Evolutionary conservation across 1,140 invertebrate species (phyloP), one percentile per base, ranked within the genome.

Genomic region (Saccostrea echinata): DNA sequence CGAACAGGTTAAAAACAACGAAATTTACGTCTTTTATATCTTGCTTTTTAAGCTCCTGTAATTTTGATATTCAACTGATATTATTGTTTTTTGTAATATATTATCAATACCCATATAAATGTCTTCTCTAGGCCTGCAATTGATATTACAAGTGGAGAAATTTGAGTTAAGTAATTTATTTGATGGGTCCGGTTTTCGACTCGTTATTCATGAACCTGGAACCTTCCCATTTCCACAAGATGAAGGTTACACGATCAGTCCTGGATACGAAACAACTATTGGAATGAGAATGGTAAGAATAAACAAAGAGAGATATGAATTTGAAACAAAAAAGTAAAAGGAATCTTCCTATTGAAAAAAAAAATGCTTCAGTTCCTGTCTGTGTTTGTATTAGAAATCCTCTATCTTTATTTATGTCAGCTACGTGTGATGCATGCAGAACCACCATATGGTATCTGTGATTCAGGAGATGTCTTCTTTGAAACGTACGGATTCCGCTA

Each of bases 171-270:
- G 84, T 24, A 86, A 87, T 51, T 87, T 88, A 53, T 68, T 86
- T 1, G 81, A 85, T 2, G 91, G 86, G 0, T 90, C 85, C 86
- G 91, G 91, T 30, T 33, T 91, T 3, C 85, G 87, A 27, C n/a
- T 91, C 24, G 87, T 91, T 3, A 86, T 91, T 16, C 91, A 91
- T 55, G 85, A 89, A 52, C 89, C 89, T 2, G 88, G 85, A 55
- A 88, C 88, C n/a, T 86, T 88, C 4, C 89, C 88, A 0, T 88
- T 91, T 52, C 91, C 91, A 0, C 30, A 84, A 27, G 87, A 89
- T 6, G 91, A 90, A 51, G 91, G 91, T 0, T 35, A 90, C 6
- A 90, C 88, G 0, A 52, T 91, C 4, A 86, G 76, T 43, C 71
- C 88, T 24, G 87, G 84, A 18, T 87, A 81, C 53, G 91, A 91